phyloP scores from a whole-genome alignment of 92 coral and sea anemone species.

The Hydrozoanthus gracilis region DNA sequence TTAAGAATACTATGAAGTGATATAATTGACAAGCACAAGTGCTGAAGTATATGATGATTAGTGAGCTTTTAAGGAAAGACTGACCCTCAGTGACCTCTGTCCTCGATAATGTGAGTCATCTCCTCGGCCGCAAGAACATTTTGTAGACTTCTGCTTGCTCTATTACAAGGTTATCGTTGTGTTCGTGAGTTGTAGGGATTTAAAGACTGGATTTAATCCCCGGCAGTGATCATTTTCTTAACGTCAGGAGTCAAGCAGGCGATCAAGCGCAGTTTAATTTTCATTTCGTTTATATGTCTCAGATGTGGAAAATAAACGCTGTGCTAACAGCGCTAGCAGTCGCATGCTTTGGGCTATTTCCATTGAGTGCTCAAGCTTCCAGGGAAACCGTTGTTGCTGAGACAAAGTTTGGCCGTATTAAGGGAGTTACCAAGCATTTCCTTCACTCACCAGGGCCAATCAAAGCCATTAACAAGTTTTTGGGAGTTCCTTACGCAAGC shows the following conservation, averaged over 20 bases:
- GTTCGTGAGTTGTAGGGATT: not conserved
- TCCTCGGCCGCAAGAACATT: not conserved
- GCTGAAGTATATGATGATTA: conserved; percentile 41
- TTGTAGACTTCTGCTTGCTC: not conserved
- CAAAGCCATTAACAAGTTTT: conserved; percentile 48
- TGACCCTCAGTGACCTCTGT: conserved; percentile 29
- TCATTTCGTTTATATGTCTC: conserved; percentile 5
- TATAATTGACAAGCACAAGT: conserved; percentile 46
- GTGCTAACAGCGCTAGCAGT: not conserved
- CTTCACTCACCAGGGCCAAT: conserved; percentile 42
- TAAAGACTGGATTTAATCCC: not conserved
- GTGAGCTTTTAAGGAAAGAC: conserved; percentile 6
- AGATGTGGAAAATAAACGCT: not conserved
- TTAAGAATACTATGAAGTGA: conserved; percentile 30
- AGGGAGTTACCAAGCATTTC: conserved; percentile 40
- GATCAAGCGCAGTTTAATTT: not conserved
- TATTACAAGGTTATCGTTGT: conserved; percentile 12
- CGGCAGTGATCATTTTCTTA: conserved; percentile 5
- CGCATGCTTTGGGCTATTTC: conserved; percentile 18
- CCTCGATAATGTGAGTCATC: not conserved
- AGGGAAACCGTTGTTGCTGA: conserved; percentile 33
- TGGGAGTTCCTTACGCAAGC: conserved; percentile 47
- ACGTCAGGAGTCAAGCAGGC: not conserved
- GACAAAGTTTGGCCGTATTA: conserved; percentile 24
- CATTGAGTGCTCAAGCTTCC: not conserved